A percentile compares a stretch with the other conserved stretches of the same genome.
Evolutionary conservation across 2,113 vertebrate species (phyloP).

Genomic region (Neotragus pygmaeus): DNA sequence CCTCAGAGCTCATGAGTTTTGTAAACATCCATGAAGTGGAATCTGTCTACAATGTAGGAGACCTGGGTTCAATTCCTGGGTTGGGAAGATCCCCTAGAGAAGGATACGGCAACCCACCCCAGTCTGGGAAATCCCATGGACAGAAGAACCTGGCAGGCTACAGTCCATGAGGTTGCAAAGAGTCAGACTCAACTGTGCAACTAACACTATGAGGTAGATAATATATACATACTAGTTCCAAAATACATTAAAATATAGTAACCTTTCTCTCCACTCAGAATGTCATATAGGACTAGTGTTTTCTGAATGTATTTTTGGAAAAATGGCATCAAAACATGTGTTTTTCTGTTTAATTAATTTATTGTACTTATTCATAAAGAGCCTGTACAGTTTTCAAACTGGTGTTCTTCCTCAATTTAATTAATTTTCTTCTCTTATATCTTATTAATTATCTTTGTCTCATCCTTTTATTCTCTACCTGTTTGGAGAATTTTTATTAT

Average conservation of each 20-base stretch:
- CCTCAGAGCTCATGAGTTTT: background rate
- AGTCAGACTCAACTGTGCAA: background rate
- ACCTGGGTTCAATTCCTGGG: background rate
- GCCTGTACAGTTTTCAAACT: background rate
- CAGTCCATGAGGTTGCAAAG: background rate
- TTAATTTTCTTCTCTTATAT: background rate
- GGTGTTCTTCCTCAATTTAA: background rate
- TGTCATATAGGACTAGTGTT: background rate
- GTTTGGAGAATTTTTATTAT: background rate
- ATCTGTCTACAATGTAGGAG: background rate
- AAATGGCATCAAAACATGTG: background rate
- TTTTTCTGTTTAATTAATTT: background rate
- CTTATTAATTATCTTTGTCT: background rate
- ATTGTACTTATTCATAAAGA: background rate
- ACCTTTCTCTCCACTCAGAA: background rate
- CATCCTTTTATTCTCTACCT: background rate
- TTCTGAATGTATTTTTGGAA: background rate
- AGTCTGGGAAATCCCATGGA: background rate
- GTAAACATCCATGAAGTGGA: background rate
- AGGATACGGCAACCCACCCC: background rate
- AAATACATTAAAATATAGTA: background rate
- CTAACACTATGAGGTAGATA: background rate
- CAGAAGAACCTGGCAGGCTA: background rate
- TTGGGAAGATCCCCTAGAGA: background rate
- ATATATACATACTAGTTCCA: background rate